These are phyloP conservation scores for Acronicta aceris DNA, from an alignment of 2,888 invertebrate species.

Conservation along the genomic window DNA sequence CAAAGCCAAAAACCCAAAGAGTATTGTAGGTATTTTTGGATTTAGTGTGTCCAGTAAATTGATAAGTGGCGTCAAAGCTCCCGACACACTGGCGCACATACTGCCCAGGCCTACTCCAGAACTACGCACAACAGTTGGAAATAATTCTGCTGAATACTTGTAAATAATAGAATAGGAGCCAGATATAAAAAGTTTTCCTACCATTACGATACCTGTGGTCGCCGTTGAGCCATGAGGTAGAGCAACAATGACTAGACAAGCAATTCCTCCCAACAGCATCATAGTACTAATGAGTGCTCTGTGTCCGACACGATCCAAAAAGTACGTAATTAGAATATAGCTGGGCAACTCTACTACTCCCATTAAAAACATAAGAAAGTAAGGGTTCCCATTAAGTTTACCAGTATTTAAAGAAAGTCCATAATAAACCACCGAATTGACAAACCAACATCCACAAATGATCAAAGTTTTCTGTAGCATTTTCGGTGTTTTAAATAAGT, in stretches of 20 bases:
- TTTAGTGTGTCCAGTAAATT: constrained; percentile 93
- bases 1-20: constrained; percentile 93
- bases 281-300: constrained; percentile 93
- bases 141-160: constrained; percentile 96
- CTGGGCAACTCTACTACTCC: constrained; percentile 95
- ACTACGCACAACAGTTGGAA: constrained; percentile 95
- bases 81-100: constrained; percentile 95
- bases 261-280: constrained; percentile 94
- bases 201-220: constrained; percentile 91
- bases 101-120: constrained; percentile 95
- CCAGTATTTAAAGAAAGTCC: constrained; percentile 95
- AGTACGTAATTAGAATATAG: constrained; percentile 92
- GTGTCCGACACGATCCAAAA: constrained; percentile 94
- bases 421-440: constrained; percentile 95
- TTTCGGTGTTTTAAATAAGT: constrained; percentile 94
- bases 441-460: constrained; percentile 95
- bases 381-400: constrained; percentile 94
- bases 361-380: constrained; percentile 93
- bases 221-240: constrained; percentile 91
- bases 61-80: constrained; percentile 94
- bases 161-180: constrained; percentile 96
- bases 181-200: constrained; percentile 95
- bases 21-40: constrained; percentile 93
- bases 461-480: constrained; percentile 94
- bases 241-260: constrained; percentile 93